Base-by-base conservation (phyloP, 2,888 invertebrate genomes). In the Sinotaia quadrata region DNA sequence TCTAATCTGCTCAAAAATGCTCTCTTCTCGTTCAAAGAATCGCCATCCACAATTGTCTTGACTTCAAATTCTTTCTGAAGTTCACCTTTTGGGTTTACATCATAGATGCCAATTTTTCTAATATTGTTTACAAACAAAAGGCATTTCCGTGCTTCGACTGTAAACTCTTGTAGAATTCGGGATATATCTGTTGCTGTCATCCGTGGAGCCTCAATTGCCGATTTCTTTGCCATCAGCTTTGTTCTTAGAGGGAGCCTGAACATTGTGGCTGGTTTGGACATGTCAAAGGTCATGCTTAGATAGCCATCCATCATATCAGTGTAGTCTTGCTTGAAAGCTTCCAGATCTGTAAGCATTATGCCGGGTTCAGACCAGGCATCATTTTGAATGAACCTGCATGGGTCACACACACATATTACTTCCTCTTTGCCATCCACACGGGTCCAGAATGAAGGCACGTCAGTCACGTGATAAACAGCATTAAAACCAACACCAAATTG, bases 401-500 rank as follows among this genome's bases (percentile, higher is more conserved):
- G 84, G 67, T 84, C 84, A 37, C 83, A 75, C 1, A 76, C 67
- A 67, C 78, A 77, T 37, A 82, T 44, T 37, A 70, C 51, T 36
- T 78, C 76, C 27, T 67, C 69, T 12, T 56, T 58, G 24, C 65
- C 74, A 12, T 73, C 69, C n/a, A 78, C 80, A 10, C 72, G 74
- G 8, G 84, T 81, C 47, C 85, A 65, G 72, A 87, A 85, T 33
- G 84, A 81, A 0, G 87, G 87, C 1, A 78, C 83, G 67, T 87
- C 87, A 36, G 87, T 87, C n/a, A 87, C 54, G 72, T 85, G 82
- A 73, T 87, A 87, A 5, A 87, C 87, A 27, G 80, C 81, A 72
- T 86, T 87, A 71, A 87, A 87, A 0, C 87, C 87, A 24, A 87
- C 83, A 27, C 87, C 87, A 77, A 84, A 87, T 59, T 85, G 84